Evolutionary conservation across 2,113 vertebrate genomes (phyloP), one percentile per base, ranked within the genome.

Genomic region (Ornithorhynchus anatinus): DNA sequence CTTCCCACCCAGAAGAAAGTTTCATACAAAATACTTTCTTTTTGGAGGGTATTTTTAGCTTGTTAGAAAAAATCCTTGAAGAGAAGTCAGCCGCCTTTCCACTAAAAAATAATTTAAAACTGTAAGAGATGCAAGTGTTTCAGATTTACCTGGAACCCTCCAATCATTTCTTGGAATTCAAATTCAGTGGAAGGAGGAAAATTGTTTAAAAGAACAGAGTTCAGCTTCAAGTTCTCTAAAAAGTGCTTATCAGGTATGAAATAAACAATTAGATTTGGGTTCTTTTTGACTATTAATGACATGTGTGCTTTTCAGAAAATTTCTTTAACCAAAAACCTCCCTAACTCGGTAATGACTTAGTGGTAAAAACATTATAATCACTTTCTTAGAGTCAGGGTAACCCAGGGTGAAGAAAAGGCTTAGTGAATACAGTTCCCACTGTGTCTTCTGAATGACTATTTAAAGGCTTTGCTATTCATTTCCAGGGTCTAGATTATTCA

Each of bases 351-450:
- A 83, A 86, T 86, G 81, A 84, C 42, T 75, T 84, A 88, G 58
- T 74, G 69, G 73, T 77, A 80, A 75, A 87, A 66, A 80, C 56
- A 78, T 69, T 72, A 31, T 75, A 83, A 86, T 88, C 78, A 71
- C 70, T 88, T 88, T 86, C 73, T 83, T 79, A 85, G 75, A 86
- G 82, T 79, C 73, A 64, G 75, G 79, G 79, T 68, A 84, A 89
- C 89, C 11, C 69, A 64, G 10, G 36, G 62, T 72, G 33, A 73
- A 89, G 72, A 72, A 77, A 59, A 63, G 53, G 58, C 75, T 75
- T 86, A 61, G 59, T 48, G 78, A 86, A 81, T 80, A 64, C 80
- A 80, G 48, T 59, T 40, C 59, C 40, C 38, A 33, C 69, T 73
- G 73, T 79, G 79, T 51, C 74, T 67, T 56, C 77, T 60, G 68